Base-by-base conservation (phyloP, 2,888 invertebrate species). In the Sinotaia quadrata region DNA sequence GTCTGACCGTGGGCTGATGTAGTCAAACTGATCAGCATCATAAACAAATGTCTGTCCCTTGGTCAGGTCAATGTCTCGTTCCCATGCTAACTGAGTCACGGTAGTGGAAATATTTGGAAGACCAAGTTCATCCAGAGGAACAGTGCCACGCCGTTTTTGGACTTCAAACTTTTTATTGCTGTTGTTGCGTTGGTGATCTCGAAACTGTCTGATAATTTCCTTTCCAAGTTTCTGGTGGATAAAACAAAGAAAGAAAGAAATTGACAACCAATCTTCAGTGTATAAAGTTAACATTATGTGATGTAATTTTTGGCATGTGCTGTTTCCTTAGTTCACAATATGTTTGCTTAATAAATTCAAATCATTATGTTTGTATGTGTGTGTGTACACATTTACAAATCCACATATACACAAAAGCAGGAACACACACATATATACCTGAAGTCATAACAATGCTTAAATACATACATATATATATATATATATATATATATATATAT, bases 11-110 rank as follows among this genome's bases (percentile, higher is more conserved):
- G 73, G 69, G 21, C 44, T 65, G 29, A 65, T 49, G 36, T 71
- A 71, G 34, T 76, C 78, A 31, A 76, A 66, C 3, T 69, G 56
- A 41, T 67, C 65, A 0, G 77, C 67, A 49, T 80, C 78, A n/a
- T 72, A 57, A 10, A 77, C 75, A 63, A 79, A 77, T 44, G 77
- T 71, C 56, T 80, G 75, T 51, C 81, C 81, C 59, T 82, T 82
- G 47, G 82, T 80, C 57, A 88, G 78, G 71, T 87, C 92, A 68
- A 93, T 89, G 84, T 95, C 94, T 78, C 92, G 92, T 12, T 94
- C 93, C 88, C 94, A 94, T 0, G 94, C 93, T 91, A 96, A 93
- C 75, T 87, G 86, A 36, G 80, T 79, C 29, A 88, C 77, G 3
- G 87, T 87, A 27, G 79, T 69, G 21, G 79, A 44, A 15, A 82